These are phyloP conservation scores for Amaurobius ferox DNA, from an alignment of 2,888 invertebrate species.

Conservation along the genomic window DNA sequence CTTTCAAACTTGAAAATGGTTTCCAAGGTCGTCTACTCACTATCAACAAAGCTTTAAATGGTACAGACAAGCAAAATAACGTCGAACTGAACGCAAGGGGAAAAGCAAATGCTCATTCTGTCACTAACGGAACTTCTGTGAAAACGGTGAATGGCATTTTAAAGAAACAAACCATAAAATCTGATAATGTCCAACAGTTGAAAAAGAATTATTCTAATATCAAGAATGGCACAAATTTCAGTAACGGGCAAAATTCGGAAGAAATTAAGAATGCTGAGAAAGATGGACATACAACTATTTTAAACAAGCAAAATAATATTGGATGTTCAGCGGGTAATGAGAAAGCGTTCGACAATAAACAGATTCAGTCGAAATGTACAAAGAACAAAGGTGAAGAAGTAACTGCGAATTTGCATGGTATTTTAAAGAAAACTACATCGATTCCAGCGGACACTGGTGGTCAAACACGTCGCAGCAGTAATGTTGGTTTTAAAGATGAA, in stretches of 20 bases:
- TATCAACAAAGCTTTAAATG: conserved; percentile 53
- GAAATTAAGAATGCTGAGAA: not conserved
- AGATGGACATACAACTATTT: not conserved
- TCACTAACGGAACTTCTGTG: not conserved
- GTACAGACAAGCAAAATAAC: conserved; percentile 24
- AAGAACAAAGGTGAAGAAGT: conserved; percentile 32
- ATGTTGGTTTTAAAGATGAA: conserved; percentile 68
- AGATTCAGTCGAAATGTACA: conserved; percentile 12
- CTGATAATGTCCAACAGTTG: not conserved
- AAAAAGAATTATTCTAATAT: not conserved
- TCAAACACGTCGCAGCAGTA: conserved; percentile 33
- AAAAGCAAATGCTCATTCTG: conserved; percentile 6
- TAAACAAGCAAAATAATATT: not conserved
- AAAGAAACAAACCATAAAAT: not conserved
- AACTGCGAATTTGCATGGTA: conserved; percentile 26
- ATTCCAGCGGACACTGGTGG: not conserved
- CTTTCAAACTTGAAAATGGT: conserved; percentile 68
- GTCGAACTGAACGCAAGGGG: not conserved
- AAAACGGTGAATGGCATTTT: not conserved
- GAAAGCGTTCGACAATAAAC: not conserved
- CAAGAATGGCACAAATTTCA: not conserved
- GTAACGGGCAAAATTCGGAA: conserved; percentile 10
- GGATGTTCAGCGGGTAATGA: not conserved
- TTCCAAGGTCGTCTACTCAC: conserved; percentile 63
- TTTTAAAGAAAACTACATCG: conserved; percentile 43